Conservation (phyloP, 1,140 invertebrate genomes). For the Aphis gossypii region DNA sequence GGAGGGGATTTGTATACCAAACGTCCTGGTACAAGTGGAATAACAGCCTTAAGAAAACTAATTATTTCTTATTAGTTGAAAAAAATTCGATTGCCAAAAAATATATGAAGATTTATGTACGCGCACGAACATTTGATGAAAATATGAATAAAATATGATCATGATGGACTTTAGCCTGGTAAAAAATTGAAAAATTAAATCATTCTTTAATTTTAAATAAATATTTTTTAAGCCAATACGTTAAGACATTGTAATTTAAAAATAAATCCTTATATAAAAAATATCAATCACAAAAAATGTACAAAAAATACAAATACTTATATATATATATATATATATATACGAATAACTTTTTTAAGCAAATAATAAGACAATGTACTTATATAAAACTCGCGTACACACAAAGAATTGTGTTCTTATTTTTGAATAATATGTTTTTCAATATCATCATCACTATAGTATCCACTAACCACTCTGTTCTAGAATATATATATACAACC, state of each 20-base stretch:
- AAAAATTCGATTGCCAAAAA: not conserved
- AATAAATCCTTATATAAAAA: not conserved
- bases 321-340: too few relatives aligned
- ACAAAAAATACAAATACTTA: too few relatives aligned
- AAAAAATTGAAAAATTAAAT: not conserved
- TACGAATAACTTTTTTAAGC: too few relatives aligned
- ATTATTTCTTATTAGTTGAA: not conserved
- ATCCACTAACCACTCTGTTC: not conserved
- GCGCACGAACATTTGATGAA: not conserved
- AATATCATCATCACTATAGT: not conserved
- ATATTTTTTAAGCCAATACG: too few relatives aligned
- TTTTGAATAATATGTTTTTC: too few relatives aligned
- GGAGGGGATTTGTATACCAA: not conserved
- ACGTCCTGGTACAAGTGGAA: not conserved
- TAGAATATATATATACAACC: too few relatives aligned
- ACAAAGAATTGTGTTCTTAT: too few relatives aligned
- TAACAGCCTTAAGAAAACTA: not conserved
- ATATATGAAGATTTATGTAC: too few relatives aligned
- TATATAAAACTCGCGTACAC: too few relatives aligned
- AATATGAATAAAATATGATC: not conserved
- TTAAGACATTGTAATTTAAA: not conserved
- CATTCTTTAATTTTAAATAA: not conserved
- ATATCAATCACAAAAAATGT: not conserved
- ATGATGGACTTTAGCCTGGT: not conserved
- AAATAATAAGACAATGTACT: too few relatives aligned